These are phyloP conservation scores for Himalopsyche tibetana DNA, from an alignment of 2,888 invertebrate genomes.

Conservation along the genomic window DNA sequence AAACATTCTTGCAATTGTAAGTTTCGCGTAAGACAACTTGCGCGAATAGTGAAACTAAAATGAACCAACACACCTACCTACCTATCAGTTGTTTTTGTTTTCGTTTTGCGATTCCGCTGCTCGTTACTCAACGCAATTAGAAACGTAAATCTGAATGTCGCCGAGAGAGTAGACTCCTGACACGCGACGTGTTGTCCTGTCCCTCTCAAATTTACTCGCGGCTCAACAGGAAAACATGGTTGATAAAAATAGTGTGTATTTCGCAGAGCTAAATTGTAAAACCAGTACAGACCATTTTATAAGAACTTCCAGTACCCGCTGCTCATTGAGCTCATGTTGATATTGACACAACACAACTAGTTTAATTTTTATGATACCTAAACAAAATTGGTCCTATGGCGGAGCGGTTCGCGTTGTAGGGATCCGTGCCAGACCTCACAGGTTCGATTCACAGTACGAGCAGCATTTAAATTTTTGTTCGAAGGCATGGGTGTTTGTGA, in stretches of 20 bases:
- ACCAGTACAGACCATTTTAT: too few species aligned
- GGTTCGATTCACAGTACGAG: too few species aligned
- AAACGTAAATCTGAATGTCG: constrained; percentile 12
- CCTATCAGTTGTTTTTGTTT: background rate
- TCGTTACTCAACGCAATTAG: constrained; percentile 14
- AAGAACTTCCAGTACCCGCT: too few species aligned
- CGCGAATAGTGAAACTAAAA: constrained; percentile 12
- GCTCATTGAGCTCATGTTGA: too few species aligned
- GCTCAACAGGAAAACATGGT: background rate
- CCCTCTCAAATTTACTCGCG: background rate
- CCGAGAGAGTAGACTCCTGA: background rate
- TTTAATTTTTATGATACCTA: too few species aligned
- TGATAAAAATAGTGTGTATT: background rate
- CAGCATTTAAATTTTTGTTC: too few species aligned
- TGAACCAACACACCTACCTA: background rate
- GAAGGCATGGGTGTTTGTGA: too few species aligned
- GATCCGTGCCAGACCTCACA: too few species aligned
- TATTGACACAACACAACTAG: too few species aligned
- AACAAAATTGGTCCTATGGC: too few species aligned
- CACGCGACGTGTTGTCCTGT: constrained; percentile 5
- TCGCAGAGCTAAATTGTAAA: too few species aligned
- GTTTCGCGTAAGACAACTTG: background rate
- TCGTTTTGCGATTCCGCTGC: background rate
- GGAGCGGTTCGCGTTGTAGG: too few species aligned
- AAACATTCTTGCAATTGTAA: constrained; percentile 19